These are phyloP conservation scores for Thamnaconus septentrionalis DNA, from an alignment of 2,113 vertebrate species.

Conservation along the genomic window DNA sequence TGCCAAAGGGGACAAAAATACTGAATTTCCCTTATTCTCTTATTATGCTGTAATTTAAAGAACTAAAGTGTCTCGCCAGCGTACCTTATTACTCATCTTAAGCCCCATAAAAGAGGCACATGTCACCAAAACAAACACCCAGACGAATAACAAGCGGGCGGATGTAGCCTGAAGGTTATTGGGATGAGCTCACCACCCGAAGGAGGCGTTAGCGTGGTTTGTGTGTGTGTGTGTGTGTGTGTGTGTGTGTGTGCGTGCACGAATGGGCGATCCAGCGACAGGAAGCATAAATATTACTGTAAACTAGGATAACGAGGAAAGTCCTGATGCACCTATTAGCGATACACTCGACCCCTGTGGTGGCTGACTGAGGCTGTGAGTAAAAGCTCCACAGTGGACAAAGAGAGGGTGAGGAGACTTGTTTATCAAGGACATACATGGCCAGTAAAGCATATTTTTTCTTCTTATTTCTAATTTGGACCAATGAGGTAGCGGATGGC, in stretches of 20 bases:
- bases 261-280: constrained; percentile 28
- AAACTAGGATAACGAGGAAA: constrained; percentile 5
- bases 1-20: constrained; percentile 49
- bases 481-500: too few species aligned
- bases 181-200: constrained; percentile 34
- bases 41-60: constrained; percentile 40
- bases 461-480: too few species aligned
- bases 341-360: too few species aligned
- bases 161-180: constrained; percentile 54
- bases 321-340: too few species aligned
- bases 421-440: too few species aligned
- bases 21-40: constrained; percentile 48
- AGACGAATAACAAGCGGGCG: constrained; percentile 57
- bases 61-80: constrained; percentile 34
- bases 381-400: too few species aligned
- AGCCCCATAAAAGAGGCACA: constrained; percentile 47
- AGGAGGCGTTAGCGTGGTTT: constrained; percentile 15
- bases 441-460: too few species aligned
- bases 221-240: too few species aligned
- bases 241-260: neutral
- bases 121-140: constrained; percentile 54
- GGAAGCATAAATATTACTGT: constrained; percentile 4
- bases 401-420: too few species aligned
- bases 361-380: too few species aligned
- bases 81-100: constrained; percentile 51